Base-by-base conservation (phyloP, 2,797 vertebrate genomes). In the Dermochelys coriacea region DNA sequence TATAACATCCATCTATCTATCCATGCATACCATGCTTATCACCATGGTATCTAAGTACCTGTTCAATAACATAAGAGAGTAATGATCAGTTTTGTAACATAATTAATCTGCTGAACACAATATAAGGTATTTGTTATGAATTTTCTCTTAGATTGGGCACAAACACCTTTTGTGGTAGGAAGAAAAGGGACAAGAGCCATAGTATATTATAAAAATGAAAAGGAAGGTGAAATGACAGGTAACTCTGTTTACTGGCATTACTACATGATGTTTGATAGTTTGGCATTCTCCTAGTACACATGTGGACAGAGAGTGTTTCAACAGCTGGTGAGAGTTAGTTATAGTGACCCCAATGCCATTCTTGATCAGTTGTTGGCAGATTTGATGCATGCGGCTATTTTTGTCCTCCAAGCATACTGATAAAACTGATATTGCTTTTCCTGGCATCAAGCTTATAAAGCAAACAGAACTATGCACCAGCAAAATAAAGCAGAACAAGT, bases 361-460 rank as follows among this genome's bases (percentile, higher is more conserved):
- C 31, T 82, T 1, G 0, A 45, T 96, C n/a, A 92, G n/a, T 37
- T 64, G 34, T 31, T 84, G 51, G 77, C 85, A 96, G 29, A 82
- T 96, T 92, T 77, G 47, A 86, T 84, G 84, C 47, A 15, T 61
- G 27, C 14, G 93, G 61, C 54, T 96, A 64, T 84, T 94, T 97
- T 87, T 94, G 61, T 93, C 47, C 14, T 95, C 27, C 25, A 95
- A 61, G 55, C 0, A 75, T 6, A 31, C 8, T 77, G 87, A 79
- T 87, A 93, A 90, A 90, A 6, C 19, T 85, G 49, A 34, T 89
- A 61, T 11, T 91, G 74, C 87, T 93, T 94, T 87, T 94, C 29
- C 59, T 91, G 78, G 23, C 83, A 84, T 8, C 31, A 74, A 11
- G 1, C 5, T 85, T 77, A 19, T 75, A 74, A 37, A 82, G 1